Conservation (phyloP, 2,888 invertebrate genomes). For the Quadriops clusia region DNA sequence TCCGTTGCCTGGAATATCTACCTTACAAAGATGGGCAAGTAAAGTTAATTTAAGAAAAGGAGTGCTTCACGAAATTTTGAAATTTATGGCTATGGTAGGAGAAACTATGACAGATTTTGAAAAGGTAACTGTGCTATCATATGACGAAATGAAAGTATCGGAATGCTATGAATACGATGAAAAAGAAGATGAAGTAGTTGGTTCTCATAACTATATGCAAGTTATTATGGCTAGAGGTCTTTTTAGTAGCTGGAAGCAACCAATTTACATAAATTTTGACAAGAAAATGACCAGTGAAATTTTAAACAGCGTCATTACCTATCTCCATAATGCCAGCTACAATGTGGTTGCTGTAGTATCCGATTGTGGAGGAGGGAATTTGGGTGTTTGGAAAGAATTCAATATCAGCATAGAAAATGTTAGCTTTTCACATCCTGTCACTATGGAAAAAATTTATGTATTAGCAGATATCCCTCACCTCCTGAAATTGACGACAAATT, state of each 20-base stretch:
- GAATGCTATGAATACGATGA: constrained; percentile 16
- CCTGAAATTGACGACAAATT: constrained; percentile 16
- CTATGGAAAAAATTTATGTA: constrained; percentile 14
- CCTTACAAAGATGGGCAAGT: constrained; percentile 19
- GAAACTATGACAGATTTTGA: constrained; percentile 10
- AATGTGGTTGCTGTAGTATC: constrained; percentile 22
- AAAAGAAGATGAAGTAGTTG: constrained; percentile 19
- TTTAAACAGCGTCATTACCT: constrained; percentile 14
- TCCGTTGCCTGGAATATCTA: constrained; percentile 16
- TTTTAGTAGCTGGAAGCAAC: constrained; percentile 20
- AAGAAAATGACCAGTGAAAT: constrained; percentile 21
- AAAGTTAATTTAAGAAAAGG: constrained; percentile 16
- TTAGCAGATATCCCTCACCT: constrained; percentile 18
- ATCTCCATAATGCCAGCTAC: constrained; percentile 17
- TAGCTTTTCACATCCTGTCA: constrained; percentile 16
- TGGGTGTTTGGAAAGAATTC: constrained; percentile 20
- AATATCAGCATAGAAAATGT: constrained; percentile 16
- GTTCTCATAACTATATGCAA: constrained; percentile 21
- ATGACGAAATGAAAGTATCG: constrained; percentile 19
- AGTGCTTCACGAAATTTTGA: constrained; percentile 7
- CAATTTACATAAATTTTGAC: constrained; percentile 22
- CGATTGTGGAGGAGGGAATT: constrained; percentile 22
- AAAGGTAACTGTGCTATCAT: constrained; percentile 15
- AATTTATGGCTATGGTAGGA: constrained; percentile 14
- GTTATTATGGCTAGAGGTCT: constrained; percentile 20